Percentiles rank a stretch among this genome's conserved stretches.
phyloP scores from a whole-genome alignment of 2,113 vertebrate genomes.

The Willisornis vidua region DNA sequence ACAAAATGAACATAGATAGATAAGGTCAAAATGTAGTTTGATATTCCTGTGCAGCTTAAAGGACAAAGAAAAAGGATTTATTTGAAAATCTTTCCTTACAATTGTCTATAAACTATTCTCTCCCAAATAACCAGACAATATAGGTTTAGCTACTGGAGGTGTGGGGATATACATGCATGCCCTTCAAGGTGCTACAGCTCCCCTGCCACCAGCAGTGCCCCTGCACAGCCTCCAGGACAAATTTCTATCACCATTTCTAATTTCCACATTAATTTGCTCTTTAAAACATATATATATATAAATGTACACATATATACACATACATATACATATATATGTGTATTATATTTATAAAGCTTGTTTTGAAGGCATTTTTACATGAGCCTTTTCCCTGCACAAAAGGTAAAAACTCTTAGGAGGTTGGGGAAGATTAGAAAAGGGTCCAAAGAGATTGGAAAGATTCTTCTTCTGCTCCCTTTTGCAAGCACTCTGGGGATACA shows the following conservation, averaged over 20 bases:
- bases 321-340: too few relatives aligned
- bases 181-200: background rate
- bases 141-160: background rate
- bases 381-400: background rate
- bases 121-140: background rate
- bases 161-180: too few relatives aligned
- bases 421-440: fast-evolving
- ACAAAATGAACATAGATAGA: slow-evolving; percentile 3
- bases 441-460: background rate
- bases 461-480: background rate
- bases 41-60: slow-evolving; percentile 2
- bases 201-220: background rate
- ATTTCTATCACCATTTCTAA: background rate
- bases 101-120: background rate
- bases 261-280: background rate
- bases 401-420: background rate
- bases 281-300: background rate
- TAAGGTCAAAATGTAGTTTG: slow-evolving; percentile 27
- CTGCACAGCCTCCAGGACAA: background rate
- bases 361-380: background rate
- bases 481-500: background rate
- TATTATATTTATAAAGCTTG: background rate
- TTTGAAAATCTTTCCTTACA: background rate
- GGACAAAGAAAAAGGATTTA: background rate
- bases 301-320: background rate